Evolutionary conservation across 2,113 vertebrate species (phyloP).

Genomic region (Pseudolaguvia tuberculata): DNA sequence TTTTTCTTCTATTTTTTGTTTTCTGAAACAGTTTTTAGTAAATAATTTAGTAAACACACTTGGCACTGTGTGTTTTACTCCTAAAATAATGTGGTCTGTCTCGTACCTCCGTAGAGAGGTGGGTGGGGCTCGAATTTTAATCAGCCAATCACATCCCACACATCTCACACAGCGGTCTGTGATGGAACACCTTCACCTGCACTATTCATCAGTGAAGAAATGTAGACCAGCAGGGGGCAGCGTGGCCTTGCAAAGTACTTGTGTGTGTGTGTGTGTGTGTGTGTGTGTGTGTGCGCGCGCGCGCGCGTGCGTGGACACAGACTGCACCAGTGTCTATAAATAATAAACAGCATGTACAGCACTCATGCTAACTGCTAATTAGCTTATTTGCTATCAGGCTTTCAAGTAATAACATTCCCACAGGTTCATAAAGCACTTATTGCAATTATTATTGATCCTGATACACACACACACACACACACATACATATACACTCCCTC

Average conservation of each 20-base stretch:
- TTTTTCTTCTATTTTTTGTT: slow-evolving; percentile 2
- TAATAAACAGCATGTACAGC: not conserved
- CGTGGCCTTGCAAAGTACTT: slow-evolving; percentile 24
- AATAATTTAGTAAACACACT: not conserved
- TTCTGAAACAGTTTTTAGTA: not conserved
- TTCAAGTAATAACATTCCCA: not conserved
- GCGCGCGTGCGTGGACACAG: not conserved
- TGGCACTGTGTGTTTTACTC: not conserved
- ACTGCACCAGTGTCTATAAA: not conserved
- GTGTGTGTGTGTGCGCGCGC: not conserved
- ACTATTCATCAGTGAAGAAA: not conserved
- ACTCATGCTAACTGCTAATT: not conserved
- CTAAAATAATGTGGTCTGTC: not conserved
- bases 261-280: not conserved
- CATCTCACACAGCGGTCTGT: not conserved
- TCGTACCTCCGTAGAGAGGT: not conserved
- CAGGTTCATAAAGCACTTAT: not conserved
- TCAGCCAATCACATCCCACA: not conserved
- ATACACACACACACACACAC: no score
- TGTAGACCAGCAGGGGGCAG: slow-evolving; percentile 46
- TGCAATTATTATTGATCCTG: not conserved
- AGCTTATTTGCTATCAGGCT: not conserved
- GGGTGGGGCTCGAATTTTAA: not conserved
- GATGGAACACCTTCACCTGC: not conserved
- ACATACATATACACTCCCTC: not conserved